Conservation (phyloP, 1,140 invertebrate genomes). For the Hermetia illucens region DNA sequence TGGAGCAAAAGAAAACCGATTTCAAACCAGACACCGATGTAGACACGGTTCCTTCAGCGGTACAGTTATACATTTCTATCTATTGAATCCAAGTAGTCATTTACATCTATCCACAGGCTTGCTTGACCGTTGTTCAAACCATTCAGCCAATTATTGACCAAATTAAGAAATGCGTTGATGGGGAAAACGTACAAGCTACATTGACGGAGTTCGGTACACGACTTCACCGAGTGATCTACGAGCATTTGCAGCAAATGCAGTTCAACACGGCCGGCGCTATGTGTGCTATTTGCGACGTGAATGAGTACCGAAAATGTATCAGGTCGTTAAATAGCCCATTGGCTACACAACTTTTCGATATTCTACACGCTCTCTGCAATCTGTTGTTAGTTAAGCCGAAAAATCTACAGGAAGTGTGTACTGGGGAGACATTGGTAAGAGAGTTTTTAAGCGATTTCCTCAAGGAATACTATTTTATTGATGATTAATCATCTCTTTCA, state of each 20-base stretch:
- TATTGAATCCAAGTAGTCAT: constrained; percentile 2
- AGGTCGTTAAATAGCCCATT: constrained; percentile 57
- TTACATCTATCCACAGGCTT: constrained; percentile 54
- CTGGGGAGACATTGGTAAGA: constrained; percentile 82
- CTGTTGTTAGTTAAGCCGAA: constrained; percentile 89
- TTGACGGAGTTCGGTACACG: constrained; percentile 79
- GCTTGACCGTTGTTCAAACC: constrained; percentile 74
- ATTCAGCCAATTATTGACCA: constrained; percentile 60
- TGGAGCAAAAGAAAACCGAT: constrained; percentile 91
- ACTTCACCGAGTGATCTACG: constrained; percentile 88
- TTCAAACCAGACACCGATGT: constrained; percentile 86
- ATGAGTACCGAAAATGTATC: constrained; percentile 80
- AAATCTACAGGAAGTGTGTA: constrained; percentile 90
- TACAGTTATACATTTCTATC: constrained; percentile 18
- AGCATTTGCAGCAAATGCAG: constrained; percentile 88
- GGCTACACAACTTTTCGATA: constrained; percentile 81
- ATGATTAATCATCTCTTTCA: constrained; percentile 33
- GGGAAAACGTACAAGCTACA: constrained; percentile 79
- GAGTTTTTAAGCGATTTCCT: constrained; percentile 2
- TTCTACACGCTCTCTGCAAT: constrained; percentile 90
- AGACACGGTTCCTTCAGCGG: constrained; percentile 58
- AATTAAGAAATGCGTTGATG: constrained; percentile 78
- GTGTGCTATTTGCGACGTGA: constrained; percentile 95
- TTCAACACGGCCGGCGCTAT: constrained; percentile 94
- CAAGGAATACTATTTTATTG: background rate